A percentile compares a stretch with the other conserved stretches of the same genome.
These are phyloP conservation scores for Barbus barbus DNA, from an alignment of 2,113 vertebrate genomes.

Conservation along the genomic window DNA sequence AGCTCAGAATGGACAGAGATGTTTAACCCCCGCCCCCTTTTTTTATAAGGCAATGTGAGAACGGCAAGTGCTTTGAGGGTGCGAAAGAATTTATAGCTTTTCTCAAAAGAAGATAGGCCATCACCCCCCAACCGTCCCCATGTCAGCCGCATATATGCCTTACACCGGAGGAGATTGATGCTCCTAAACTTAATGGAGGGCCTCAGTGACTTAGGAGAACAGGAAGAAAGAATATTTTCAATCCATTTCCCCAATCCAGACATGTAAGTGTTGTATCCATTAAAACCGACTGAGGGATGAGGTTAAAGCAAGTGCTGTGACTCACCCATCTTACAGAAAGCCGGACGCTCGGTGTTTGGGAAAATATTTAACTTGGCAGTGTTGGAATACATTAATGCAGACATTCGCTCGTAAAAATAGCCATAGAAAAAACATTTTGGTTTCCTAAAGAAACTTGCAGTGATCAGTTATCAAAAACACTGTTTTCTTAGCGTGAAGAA, in stretches of 20 bases:
- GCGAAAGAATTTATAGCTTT: constrained; percentile 62
- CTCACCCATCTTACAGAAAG: background rate
- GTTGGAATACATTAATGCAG: too few relatives aligned
- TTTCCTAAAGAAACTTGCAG: background rate
- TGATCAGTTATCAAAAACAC: too few relatives aligned
- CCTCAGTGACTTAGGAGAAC: constrained; percentile 42
- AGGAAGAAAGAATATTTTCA: constrained; percentile 36
- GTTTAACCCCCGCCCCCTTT: constrained; percentile 45
- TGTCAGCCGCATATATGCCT: constrained; percentile 49
- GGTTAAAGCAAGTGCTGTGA: constrained; percentile 6
- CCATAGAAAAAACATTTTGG: too few relatives aligned
- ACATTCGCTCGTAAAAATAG: too few relatives aligned
- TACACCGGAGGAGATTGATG: constrained; percentile 55
- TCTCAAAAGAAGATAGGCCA: constrained; percentile 57
- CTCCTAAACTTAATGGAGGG: constrained; percentile 49
- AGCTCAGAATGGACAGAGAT: constrained; percentile 27
- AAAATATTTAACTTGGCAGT: background rate
- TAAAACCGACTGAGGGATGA: background rate
- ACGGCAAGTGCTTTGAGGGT: constrained; percentile 57
- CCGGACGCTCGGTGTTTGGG: background rate
- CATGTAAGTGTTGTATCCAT: constrained; percentile 29
- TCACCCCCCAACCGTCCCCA: constrained; percentile 38
- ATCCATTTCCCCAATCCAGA: constrained; percentile 39
- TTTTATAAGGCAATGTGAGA: constrained; percentile 56
- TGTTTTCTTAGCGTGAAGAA: too few relatives aligned